Conservation (phyloP, 2,113 vertebrate species). For the Corapipo altera region DNA sequence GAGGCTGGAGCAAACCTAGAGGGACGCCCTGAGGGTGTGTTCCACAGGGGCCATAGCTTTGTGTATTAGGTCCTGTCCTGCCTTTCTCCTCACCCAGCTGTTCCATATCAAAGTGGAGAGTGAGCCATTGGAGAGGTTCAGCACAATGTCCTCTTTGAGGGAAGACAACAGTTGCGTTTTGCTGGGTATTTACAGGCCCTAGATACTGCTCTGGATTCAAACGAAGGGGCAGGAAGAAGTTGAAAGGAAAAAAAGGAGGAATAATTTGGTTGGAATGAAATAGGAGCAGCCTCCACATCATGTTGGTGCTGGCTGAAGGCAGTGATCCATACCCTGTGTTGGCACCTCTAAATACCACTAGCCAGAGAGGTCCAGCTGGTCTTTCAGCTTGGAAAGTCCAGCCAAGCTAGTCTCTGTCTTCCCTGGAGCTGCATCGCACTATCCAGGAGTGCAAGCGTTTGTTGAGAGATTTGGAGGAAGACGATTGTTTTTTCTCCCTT, state of each 20-base stretch:
- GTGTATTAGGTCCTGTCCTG: neutral
- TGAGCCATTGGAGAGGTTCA: neutral
- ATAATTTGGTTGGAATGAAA: neutral
- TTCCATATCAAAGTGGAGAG: neutral
- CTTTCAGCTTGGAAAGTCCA: neutral
- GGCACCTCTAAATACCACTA: neutral
- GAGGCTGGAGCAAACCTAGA: neutral
- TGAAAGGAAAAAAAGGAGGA: neutral
- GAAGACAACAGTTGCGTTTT: neutral
- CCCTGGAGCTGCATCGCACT: neutral
- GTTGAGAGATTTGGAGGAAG: neutral
- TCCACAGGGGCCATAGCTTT: neutral
- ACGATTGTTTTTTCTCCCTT: neutral
- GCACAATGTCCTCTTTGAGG: neutral
- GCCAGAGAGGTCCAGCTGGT: neutral
- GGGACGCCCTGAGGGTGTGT: neutral
- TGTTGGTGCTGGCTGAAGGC: neutral
- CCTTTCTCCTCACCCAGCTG: neutral
- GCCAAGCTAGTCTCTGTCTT: neutral
- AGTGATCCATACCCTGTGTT: neutral
- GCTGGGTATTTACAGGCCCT: neutral
- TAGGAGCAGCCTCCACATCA: neutral
- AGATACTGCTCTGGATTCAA: neutral
- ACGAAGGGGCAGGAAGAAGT: neutral
- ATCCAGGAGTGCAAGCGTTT: neutral